These are phyloP conservation scores for Liopterus haemorrhoidalis DNA, from an alignment of 2,888 invertebrate genomes.

Conservation along the genomic window DNA sequence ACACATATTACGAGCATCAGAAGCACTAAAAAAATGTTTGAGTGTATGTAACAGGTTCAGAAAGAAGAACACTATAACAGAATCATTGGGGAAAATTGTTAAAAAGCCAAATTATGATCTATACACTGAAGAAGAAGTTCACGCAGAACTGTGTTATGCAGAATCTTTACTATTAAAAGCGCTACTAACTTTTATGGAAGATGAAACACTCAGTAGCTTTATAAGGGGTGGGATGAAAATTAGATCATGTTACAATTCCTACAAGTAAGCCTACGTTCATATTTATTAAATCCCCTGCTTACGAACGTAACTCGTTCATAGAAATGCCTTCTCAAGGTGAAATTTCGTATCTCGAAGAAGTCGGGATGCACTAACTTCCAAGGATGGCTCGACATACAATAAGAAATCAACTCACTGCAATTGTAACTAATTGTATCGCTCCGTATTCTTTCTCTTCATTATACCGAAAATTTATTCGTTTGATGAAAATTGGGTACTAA, in stretches of 20 bases:
- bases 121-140: constrained; percentile 77
- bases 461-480: too few species aligned
- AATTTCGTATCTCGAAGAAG: too few species aligned
- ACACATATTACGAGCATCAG: constrained; percentile 68
- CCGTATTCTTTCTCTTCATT: too few species aligned
- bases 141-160: constrained; percentile 93
- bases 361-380: too few species aligned
- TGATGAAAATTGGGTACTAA: too few species aligned
- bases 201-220: constrained; percentile 87
- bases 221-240: constrained; percentile 92
- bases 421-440: too few species aligned
- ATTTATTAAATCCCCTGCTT: too few species aligned
- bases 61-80: constrained; percentile 64
- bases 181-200: constrained; percentile 86
- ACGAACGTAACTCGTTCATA: too few species aligned
- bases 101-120: constrained; percentile 70
- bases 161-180: constrained; percentile 85
- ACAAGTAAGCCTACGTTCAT: constrained; percentile 84
- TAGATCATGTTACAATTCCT: constrained; percentile 81
- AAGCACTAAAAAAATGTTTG: constrained; percentile 70
- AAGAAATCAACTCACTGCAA: too few species aligned
- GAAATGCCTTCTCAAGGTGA: too few species aligned
- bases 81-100: constrained; percentile 75
- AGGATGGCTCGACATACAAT: too few species aligned
- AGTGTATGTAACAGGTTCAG: constrained; percentile 69